phyloP scores from a whole-genome alignment of 2,113 vertebrate genomes.

The Zosterops japonicus region DNA sequence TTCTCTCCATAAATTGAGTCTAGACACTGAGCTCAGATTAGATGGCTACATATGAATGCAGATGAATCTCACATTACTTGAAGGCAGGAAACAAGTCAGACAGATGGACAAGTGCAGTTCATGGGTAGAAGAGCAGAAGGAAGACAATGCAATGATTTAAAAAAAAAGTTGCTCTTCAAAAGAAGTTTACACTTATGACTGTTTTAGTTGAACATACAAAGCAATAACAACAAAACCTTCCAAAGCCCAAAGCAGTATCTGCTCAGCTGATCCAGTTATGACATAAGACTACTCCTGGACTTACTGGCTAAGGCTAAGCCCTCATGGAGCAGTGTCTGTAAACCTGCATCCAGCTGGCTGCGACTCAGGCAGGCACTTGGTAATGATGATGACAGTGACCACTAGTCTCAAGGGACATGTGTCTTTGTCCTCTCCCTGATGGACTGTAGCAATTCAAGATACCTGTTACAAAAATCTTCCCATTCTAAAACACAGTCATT shows the following conservation, averaged over 20 bases:
- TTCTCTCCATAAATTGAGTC: constrained; percentile 8
- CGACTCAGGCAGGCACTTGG: not conserved
- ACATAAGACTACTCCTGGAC: not conserved
- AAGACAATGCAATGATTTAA: not conserved
- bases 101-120: not conserved
- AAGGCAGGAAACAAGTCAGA: constrained; percentile 32
- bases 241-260: not conserved
- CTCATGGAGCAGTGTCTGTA: not conserved
- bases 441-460: not conserved
- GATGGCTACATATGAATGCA: constrained; percentile 3
- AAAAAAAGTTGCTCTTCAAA: not conserved
- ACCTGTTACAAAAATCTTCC: not conserved
- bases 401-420: accelerated
- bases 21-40: constrained; percentile 59
- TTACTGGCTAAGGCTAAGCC: not conserved
- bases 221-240: not conserved
- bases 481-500: not conserved
- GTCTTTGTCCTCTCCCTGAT: not conserved
- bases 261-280: not conserved
- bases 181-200: not conserved
- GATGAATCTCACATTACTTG: not conserved
- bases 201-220: not conserved
- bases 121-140: not conserved
- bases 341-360: not conserved
- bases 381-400: not conserved